Evolutionary conservation across 1,140 invertebrate species (phyloP), one percentile per base, ranked within the genome.

Genomic region (Bombus ignitus): DNA sequence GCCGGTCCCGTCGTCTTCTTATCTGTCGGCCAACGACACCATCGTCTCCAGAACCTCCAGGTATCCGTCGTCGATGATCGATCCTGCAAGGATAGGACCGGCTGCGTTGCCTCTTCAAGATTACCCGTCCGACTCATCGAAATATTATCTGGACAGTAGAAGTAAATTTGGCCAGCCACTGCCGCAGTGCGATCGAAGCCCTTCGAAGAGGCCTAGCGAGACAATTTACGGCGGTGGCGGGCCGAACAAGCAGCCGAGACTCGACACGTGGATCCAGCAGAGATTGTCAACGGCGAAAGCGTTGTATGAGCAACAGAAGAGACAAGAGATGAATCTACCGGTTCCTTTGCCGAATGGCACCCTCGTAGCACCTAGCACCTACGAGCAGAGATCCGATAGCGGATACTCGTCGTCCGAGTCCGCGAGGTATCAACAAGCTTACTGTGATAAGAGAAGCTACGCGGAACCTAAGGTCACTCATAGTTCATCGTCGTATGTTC

Each of bases 191-290:
- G 89, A 92, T 28, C 87, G 91, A 15, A 39, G 79, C 3, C n/a
- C 86, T 10, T 75, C 88, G 2, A 96, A 96, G 83, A 93, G 96
- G 73, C 53, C 92, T 0, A 89, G 89, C 0, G 95, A 95, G 6
- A 13, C 91, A 0, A 78, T 92, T 1, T 90, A 92, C 81, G n/a
- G 87, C n/a, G 9, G 85, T 28, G 91, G 88, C 3, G 90, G 92
- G 10, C 93, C 95, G 12, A 93, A 89, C 85, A 95, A 97, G 89
- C 94, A 96, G 32, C 90, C 96, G 0, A 95, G 95, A 86, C 83
- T 95, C 2, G 96, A 96, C 83, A 92, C 93, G 3, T 96, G 96
- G 90, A 96, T 96, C 25, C 96, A 96, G 70, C 95, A 96, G 84
- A 95, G 94, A 75, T 88, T 96, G 3, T 93, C 94, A 0, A 91